Base-by-base conservation (phyloP, 2,113 vertebrate genomes). In the Herpetotheres cachinnans region DNA sequence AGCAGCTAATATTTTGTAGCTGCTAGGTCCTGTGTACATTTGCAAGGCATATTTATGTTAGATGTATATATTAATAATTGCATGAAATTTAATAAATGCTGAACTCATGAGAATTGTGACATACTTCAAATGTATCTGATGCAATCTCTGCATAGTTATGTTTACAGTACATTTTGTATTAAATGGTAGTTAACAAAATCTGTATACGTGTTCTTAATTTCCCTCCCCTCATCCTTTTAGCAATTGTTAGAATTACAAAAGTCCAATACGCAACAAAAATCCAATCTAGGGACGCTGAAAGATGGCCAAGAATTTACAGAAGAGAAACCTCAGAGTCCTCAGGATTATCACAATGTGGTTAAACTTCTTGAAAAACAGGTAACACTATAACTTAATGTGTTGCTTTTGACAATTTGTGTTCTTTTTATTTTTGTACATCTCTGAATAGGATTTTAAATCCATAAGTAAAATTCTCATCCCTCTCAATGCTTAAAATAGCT, bases 351-450 rank as follows among this genome's bases (percentile, higher is more conserved):
- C 4, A 98, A 97, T 62, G 91, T 99, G 79, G 97, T 98, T 44
- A 97, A 98, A n/a, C 97, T 98, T 85, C 97, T 99, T 17, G 98
- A 98, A 86, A 98, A 97, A 55, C 99, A 99, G 99, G 99, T 99
- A 90, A 70, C 91, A 40, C 9, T 44, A 12, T 95, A 79, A 50
- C 63, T 34, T 86, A 44, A 54, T 46, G 21, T 70, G 32, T 58
- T 47, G 30, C 27, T 69, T 81, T 89, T 86, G 47, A 67, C 32
- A 69, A 9, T 21, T 84, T 70, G 13, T 58, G 27, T 69, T 77
- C 21, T 63, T 73, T 81, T 50, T 7, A 18, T 46, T 86, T 86
- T 71, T 78, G 3, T 72, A 47, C 13, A 16, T 61, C 24, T 88
- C 34, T 30, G 5, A 80, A 27, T 32, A 70, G 29, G 24, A 74